Percentiles rank a stretch among this genome's conserved stretches.
phyloP scores from a whole-genome alignment of 1,140 invertebrate species.

The Drosophila subobscura region DNA sequence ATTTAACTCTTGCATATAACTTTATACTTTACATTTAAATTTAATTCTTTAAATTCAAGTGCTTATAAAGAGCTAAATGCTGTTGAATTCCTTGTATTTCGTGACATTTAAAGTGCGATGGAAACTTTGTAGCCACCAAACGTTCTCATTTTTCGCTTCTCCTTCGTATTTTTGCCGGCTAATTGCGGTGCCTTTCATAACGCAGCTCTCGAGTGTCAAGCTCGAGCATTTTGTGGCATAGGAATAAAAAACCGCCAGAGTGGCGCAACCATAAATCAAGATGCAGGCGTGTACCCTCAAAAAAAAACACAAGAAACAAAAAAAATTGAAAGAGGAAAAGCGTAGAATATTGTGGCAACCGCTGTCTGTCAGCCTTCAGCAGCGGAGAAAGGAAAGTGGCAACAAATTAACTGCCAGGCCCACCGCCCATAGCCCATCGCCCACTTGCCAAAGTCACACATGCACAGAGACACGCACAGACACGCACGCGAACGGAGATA shows the following conservation, averaged over 20 bases:
- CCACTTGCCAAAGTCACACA: conserved; percentile 33
- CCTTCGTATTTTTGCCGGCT: conserved; percentile 29
- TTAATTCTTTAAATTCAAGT: no score
- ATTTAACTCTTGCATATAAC: conserved; percentile 23
- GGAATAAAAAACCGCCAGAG: conserved; percentile 46
- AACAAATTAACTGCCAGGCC: conserved; percentile 59
- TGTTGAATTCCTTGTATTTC: neutral
- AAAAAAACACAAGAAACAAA: conserved; percentile 10
- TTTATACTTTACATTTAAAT: neutral
- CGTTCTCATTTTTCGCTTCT: conserved; percentile 52
- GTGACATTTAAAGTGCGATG: conserved; percentile 15
- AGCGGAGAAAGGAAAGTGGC: conserved; percentile 35
- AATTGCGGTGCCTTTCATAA: conserved; percentile 47
- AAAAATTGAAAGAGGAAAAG: neutral
- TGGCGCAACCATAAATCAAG: conserved; percentile 74
- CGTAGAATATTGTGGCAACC: conserved; percentile 26
- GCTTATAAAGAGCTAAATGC: no score
- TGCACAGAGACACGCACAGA: neutral
- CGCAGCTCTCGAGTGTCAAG: conserved; percentile 48
- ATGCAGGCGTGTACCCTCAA: conserved; percentile 44
- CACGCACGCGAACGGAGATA: conserved; percentile 32
- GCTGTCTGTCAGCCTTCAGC: conserved; percentile 58
- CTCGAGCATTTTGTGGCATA: conserved; percentile 28
- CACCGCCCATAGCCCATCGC: conserved; percentile 15
- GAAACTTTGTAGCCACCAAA: conserved; percentile 17